Evolutionary conservation across 37 sponge, comb jelly and placozoan species (phyloP), one percentile per base, ranked within the genome.

Genomic region (Axinella damicornis): DNA sequence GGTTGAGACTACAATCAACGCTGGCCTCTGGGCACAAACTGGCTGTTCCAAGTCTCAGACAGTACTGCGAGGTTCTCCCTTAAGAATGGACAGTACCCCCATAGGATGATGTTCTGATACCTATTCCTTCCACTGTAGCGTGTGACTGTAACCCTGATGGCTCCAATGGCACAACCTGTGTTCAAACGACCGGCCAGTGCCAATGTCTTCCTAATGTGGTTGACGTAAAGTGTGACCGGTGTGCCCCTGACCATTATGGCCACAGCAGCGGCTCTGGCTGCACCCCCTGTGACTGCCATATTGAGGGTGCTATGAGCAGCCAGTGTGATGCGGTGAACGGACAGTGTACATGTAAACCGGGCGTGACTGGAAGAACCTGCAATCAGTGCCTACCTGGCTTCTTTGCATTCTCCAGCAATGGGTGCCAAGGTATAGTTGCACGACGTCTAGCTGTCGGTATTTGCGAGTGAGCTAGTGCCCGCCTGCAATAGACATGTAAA

Each of bases 321-420:
- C 57, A 74, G 32, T 98, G 98, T 82, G 73, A 95, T 69, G 69
- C 87, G 2, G 63, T 58, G 9, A 80, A 81, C 19, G 96, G 94
- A 17, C 80, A 79, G 71, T 98, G 98, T 67, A 55, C 24, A 14
- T 98, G 98, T 65, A 81, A 71, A 46, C 74, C 88, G 0, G 94
- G 96, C 22, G 93, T 93, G 32, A 80, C 85, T 32, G 87, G 89
- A 57, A 9, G 30, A 17, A 66, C 53, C 0, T 98, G 98, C 83
- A 91, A 98, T 70, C 83, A 81, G 70, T 98, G 98, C 78, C 38
- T 24, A 5, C 18, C 62, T 28, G 96, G 94, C 12, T 95, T 79
- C 87, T 96, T 77, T 76, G 80, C 74, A 27, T 75, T 97, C 20
- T 79, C 95, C 24, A 28, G 30, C 5, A 71, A 57, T 30, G 94